Percentiles rank a stretch among this genome's conserved stretches.
Evolutionary conservation across 2,888 invertebrate genomes (phyloP).

Genomic region (Eupithecia inturbata): DNA sequence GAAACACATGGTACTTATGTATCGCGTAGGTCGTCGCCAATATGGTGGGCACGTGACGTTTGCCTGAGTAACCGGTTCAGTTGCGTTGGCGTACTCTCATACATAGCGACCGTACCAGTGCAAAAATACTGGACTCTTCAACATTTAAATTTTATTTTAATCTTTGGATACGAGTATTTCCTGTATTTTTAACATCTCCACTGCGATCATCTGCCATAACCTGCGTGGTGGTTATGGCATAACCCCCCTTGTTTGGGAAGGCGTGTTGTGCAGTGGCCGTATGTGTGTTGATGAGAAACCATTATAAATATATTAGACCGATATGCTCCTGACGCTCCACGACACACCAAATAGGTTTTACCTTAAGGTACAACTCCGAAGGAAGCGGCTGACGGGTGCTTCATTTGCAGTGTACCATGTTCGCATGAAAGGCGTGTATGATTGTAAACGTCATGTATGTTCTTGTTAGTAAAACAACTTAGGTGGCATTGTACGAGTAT

Average conservation of each 20-base stretch:
- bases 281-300: neutral
- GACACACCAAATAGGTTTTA: too few relatives aligned
- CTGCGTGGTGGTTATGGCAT: neutral
- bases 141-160: neutral
- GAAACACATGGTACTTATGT: slow-evolving; percentile 19
- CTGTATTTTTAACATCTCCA: neutral
- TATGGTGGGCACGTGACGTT: slow-evolving; percentile 19
- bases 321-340: too few relatives aligned
- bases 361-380: too few relatives aligned
- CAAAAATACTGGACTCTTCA: slow-evolving; percentile 8
- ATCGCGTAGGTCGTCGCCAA: slow-evolving; percentile 24
- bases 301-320: neutral
- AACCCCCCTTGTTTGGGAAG: neutral
- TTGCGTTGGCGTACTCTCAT: neutral
- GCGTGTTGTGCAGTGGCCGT: neutral
- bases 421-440: neutral
- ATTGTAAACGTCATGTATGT: neutral
- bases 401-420: neutral
- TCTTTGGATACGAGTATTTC: neutral
- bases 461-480: slow-evolving; percentile 1
- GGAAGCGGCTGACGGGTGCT: neutral
- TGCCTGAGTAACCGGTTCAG: slow-evolving; percentile 15
- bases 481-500: neutral
- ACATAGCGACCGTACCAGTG: neutral
- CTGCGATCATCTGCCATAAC: neutral